Conservation (phyloP, 2,113 vertebrate genomes). For the Coracopsis vasa region DNA sequence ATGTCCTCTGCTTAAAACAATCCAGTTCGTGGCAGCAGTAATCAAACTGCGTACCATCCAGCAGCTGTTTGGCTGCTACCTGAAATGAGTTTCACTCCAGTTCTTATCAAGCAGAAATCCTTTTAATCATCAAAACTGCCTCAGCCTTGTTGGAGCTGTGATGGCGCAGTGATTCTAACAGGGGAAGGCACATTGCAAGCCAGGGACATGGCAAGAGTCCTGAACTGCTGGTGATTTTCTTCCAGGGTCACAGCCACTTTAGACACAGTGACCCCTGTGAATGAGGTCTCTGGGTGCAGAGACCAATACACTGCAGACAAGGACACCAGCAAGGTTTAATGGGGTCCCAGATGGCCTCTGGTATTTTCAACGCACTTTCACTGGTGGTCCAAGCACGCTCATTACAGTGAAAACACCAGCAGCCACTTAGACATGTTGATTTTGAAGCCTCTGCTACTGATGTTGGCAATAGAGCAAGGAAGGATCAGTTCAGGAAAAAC, state of each 20-base stretch:
- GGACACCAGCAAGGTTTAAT: background rate
- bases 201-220: background rate
- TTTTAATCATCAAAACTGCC: conserved; percentile 44
- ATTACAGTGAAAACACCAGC: background rate
- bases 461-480: background rate
- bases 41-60: conserved; percentile 51
- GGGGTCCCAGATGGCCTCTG: background rate
- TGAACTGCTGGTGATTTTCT: background rate
- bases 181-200: background rate
- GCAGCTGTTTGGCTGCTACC: conserved; percentile 55
- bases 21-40: conserved; percentile 47
- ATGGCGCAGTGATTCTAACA: background rate
- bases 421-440: background rate
- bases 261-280: background rate
- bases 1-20: conserved; percentile 51
- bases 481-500: background rate
- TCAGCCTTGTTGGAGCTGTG: background rate
- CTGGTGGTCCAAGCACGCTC: background rate
- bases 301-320: background rate
- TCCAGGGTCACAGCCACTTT: background rate
- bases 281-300: background rate
- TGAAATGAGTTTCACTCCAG: conserved; percentile 62
- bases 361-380: fast-evolving
- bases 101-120: conserved; percentile 52
- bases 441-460: background rate